Conservation (phyloP, 1,140 invertebrate genomes). For the Orius laevigatus region DNA sequence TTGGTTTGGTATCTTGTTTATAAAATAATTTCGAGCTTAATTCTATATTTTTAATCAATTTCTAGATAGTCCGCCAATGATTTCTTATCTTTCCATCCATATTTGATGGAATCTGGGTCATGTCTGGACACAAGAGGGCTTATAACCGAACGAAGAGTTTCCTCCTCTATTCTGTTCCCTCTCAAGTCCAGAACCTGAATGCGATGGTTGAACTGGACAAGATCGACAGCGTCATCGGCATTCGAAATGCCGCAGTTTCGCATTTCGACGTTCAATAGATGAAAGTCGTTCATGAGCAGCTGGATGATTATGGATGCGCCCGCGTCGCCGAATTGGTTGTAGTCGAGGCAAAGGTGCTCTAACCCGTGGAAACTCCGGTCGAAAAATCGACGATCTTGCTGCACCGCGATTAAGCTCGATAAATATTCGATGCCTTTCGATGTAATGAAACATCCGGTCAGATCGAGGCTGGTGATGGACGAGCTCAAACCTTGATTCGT, state of each 20-base stretch:
- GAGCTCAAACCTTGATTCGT: neutral
- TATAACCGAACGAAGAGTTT: neutral
- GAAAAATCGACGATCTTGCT: neutral
- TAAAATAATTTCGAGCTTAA: no score
- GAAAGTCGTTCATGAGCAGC: neutral
- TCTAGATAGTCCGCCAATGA: no score
- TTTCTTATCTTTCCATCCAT: no score
- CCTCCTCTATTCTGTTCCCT: neutral
- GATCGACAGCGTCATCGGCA: neutral
- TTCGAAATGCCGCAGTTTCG: neutral
- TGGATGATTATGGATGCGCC: neutral
- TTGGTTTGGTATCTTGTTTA: no score
- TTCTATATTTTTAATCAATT: no score
- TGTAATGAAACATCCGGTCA: neutral
- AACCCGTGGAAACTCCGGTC: neutral
- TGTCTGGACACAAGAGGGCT: neutral
- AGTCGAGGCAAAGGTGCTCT: neutral
- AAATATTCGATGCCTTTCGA: neutral
- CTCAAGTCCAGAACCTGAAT: neutral
- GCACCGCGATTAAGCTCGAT: neutral
- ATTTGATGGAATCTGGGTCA: no score
- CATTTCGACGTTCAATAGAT: neutral
- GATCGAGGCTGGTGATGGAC: neutral
- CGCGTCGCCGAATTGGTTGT: neutral
- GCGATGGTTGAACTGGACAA: neutral